phyloP scores from a whole-genome alignment of 2,113 vertebrate species.

The Calyptomena viridis region DNA sequence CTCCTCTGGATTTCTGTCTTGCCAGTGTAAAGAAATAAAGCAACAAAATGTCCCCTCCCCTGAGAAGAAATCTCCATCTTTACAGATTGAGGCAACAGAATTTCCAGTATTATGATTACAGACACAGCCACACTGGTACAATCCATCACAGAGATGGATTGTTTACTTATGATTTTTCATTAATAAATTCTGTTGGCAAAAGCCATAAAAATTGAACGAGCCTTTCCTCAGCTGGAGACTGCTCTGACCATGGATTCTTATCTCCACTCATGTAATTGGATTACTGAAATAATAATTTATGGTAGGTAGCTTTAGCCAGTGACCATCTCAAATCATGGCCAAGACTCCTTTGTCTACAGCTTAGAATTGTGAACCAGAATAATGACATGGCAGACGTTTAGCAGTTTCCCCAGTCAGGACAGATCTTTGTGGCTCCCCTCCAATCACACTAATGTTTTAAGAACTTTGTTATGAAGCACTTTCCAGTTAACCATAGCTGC shows the following conservation, averaged over 20 bases:
- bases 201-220: not conserved
- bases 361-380: not conserved
- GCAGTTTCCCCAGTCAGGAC: not conserved
- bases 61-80: not conserved
- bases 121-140: not conserved
- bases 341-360: not conserved
- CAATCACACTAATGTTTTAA: not conserved
- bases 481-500: not conserved
- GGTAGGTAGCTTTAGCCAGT: not conserved
- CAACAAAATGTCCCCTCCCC: accelerated
- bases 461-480: not conserved
- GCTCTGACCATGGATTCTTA: not conserved
- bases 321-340: not conserved
- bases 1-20: not conserved
- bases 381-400: not conserved
- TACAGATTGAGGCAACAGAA: not conserved
- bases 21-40: not conserved
- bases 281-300: not conserved
- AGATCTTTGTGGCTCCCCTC: not conserved
- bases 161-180: not conserved
- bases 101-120: not conserved
- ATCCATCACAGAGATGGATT: not conserved
- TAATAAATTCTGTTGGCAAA: not conserved
- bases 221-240: not conserved
- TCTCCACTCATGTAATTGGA: not conserved